These are phyloP conservation scores for Tanypteryx hageni DNA, from an alignment of 2,888 invertebrate genomes.

Conservation along the genomic window DNA sequence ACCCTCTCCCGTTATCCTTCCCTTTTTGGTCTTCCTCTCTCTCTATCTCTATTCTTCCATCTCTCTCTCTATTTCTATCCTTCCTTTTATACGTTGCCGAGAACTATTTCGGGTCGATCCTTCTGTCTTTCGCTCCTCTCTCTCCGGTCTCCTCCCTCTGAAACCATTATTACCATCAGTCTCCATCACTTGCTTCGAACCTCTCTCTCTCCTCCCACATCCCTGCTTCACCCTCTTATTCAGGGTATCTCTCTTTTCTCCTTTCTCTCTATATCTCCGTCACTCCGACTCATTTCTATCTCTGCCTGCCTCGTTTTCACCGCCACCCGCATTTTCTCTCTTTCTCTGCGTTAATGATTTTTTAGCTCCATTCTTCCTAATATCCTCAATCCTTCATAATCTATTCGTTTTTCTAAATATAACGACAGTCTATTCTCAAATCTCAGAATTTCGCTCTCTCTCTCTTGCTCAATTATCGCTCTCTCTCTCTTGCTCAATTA, in stretches of 20 bases:
- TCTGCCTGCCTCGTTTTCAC: background rate
- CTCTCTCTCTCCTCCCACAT: background rate
- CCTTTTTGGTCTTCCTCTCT: background rate
- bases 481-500: background rate
- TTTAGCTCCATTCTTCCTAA: background rate
- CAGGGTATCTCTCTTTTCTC: background rate
- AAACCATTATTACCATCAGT: slow-evolving; percentile 7
- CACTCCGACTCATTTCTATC: background rate
- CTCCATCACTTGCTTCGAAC: background rate
- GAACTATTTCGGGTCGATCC: slow-evolving; percentile 20
- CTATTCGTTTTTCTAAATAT: too few species aligned
- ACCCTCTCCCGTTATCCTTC: background rate
- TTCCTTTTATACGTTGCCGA: slow-evolving; percentile 5
- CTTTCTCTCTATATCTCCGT: background rate
- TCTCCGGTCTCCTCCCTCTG: background rate
- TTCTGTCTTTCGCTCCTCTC: background rate
- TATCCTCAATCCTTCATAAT: background rate
- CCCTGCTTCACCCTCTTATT: background rate
- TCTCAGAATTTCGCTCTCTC: background rate
- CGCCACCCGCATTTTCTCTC: background rate
- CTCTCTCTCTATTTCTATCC: background rate
- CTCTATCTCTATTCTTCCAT: background rate
- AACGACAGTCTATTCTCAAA: background rate
- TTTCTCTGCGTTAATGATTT: background rate
- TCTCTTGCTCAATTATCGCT: background rate